Evolutionary conservation across 2,797 vertebrate species (phyloP), one percentile per base, ranked within the genome.

Genomic region (Acanthurus tractus): DNA sequence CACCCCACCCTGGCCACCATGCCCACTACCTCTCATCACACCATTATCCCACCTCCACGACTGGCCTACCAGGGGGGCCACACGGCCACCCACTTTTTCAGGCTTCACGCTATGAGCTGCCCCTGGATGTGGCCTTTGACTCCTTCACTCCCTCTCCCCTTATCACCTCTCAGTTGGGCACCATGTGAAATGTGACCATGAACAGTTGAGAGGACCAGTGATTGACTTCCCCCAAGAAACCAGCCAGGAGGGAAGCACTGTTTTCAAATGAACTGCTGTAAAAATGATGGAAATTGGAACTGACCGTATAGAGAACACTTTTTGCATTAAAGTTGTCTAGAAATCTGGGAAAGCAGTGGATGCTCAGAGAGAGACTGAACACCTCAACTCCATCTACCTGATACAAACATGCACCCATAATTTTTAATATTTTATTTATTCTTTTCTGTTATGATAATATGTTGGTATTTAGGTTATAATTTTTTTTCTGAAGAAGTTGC

Each of bases 41-140:
- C 85, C 95, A 94, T 62, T 94, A 94, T 76, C 70, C 93, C 57
- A 64, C 85, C 1, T 74, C 92, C 70, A 79, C 89, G 1, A 48
- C 91, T 1, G 91, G 93, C 79, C 88, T 98, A 79, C 79, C 92
- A 11, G 95, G 91, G 2, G 95, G 93, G 17, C 89, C 94, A 14
- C 97, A 96, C n/a, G 93, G 94, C 57, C 97, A 97, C 48, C 88
- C 93, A 1, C 94, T 96, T 63, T 97, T 97, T 91, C 96, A 95
- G 84, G 88, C 93, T 15, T 87, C 96, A 2, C 95, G 95, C 22
- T 99, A 96, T 11, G 97, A 98, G 82, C 88, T 98, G 87, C 97
- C 97, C 76, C 89, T 99, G 82, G 97, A 99, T 38, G 92, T 97
- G 90, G 87, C 94, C 84, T 99, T 97, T 56, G 97, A 99, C 80